Evolutionary conservation across 2,797 vertebrate species (phyloP), one percentile per base, ranked within the genome.

Genomic region (Zonotrichia albicollis): DNA sequence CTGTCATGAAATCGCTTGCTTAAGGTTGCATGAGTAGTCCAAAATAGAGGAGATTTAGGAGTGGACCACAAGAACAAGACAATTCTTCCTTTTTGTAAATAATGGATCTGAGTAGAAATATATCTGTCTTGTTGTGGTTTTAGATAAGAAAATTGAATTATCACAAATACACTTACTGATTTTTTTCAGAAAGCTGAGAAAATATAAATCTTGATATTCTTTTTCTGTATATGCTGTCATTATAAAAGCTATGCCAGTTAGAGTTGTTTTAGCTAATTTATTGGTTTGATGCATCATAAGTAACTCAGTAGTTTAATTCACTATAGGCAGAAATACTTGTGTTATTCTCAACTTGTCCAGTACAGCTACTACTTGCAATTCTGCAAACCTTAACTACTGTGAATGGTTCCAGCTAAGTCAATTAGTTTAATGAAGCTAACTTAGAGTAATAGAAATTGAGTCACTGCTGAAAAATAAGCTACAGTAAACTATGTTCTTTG

Each of bases 341-440:
- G 29, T 9, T 92, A 13, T 70, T 89, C 40, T 91, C 36, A 43
- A 5, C 13, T 58, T 68, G 64, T 64, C 18, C 45, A 46, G 32
- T 67, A 50, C 10, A 74, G 29, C 4, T 71, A 34, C 50, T 92
- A 78, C 25, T 76, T 79, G 55, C 43, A 66, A 4, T 51, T 74
- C 68, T 93, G 65, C 26, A 86, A 68, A 55, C 22, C 26, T 64
- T 88, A 73, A 43, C 68, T 77, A 42, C 45, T 48, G 11, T 84
- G 57, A 90, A 16, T 7, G 5, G n/a, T 80, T 95, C 55, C 79
- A 85, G 55, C 32, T 50, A 76, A 82, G 68, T 81, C 57, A 88
- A 80, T 93, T 91, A 85, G 45, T 84, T 83, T 77, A 80, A 80
- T 71, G 65, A 90, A 60, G 11, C 53, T 77, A 88, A 71, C 53